Conservation (phyloP, 2,113 vertebrate species). For the Muntiacus muntjak region DNA sequence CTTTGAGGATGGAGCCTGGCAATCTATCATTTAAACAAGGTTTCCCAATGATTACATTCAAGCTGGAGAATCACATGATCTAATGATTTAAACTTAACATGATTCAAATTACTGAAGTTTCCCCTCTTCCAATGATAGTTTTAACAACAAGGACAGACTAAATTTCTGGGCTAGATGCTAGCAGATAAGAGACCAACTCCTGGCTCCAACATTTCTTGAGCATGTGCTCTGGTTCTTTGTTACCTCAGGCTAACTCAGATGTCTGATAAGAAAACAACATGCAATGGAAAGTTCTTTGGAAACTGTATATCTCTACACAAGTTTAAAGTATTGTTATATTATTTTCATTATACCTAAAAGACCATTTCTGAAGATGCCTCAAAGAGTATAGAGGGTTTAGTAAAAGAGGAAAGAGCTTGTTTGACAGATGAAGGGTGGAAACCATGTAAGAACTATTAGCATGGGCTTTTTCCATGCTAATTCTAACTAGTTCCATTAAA, state of each 20-base stretch:
- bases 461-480: not conserved
- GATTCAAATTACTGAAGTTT: not conserved
- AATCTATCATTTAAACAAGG: not conserved
- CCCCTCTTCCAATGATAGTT: not conserved
- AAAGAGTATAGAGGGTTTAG: not conserved
- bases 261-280: not conserved
- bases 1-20: not conserved
- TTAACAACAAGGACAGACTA: not conserved
- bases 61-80: not conserved
- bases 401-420: not conserved
- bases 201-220: not conserved
- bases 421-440: not conserved
- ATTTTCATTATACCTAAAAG: not conserved
- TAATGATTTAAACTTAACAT: not conserved
- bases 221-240: not conserved
- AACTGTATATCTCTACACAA: not conserved
- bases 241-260: not conserved
- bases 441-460: not conserved
- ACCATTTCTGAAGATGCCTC: not conserved
- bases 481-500: slow-evolving; percentile 24
- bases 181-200: not conserved
- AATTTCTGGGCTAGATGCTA: not conserved
- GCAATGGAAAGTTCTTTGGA: not conserved
- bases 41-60: not conserved
- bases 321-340: not conserved